phyloP scores from a whole-genome alignment of 1,140 invertebrate genomes.

The Aphis gossypii region DNA sequence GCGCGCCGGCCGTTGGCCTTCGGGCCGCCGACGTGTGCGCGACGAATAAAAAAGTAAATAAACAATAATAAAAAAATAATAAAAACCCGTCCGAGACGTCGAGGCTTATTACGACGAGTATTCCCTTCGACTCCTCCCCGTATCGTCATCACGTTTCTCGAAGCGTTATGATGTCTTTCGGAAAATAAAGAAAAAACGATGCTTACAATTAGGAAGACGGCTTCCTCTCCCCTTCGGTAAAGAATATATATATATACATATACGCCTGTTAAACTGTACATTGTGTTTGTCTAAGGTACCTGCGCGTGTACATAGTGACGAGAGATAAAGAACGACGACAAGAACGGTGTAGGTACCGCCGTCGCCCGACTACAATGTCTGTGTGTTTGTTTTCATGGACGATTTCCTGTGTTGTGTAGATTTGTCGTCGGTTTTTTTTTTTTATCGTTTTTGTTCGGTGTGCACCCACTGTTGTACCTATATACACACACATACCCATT shows the following conservation, averaged over 20 bases:
- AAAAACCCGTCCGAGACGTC: neutral
- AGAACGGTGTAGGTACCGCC: neutral
- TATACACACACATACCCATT: neutral
- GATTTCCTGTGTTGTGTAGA: slow-evolving; percentile 33
- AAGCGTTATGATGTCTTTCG: slow-evolving; percentile 19
- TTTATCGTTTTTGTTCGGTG: neutral
- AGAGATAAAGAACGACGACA: slow-evolving; percentile 13
- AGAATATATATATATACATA: neutral
- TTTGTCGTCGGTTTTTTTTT: slow-evolving; percentile 20
- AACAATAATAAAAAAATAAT: neutral
- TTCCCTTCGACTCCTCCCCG: neutral
- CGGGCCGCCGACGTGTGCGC: neutral
- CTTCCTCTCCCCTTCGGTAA: neutral
- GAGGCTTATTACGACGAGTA: slow-evolving; percentile 3
- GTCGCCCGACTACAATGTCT: neutral
- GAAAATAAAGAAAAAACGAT: neutral
- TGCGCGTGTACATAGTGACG: neutral
- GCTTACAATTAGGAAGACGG: neutral
- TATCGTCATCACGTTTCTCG: neutral
- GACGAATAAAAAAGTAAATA: slow-evolving; percentile 9
- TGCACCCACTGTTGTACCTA: neutral
- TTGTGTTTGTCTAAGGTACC: neutral
- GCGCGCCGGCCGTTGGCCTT: slow-evolving; percentile 18
- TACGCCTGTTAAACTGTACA: neutral
- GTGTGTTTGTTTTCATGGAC: slow-evolving; percentile 41